phyloP scores from a whole-genome alignment of 2,113 vertebrate genomes.

The Cynopterus brachyotis region DNA sequence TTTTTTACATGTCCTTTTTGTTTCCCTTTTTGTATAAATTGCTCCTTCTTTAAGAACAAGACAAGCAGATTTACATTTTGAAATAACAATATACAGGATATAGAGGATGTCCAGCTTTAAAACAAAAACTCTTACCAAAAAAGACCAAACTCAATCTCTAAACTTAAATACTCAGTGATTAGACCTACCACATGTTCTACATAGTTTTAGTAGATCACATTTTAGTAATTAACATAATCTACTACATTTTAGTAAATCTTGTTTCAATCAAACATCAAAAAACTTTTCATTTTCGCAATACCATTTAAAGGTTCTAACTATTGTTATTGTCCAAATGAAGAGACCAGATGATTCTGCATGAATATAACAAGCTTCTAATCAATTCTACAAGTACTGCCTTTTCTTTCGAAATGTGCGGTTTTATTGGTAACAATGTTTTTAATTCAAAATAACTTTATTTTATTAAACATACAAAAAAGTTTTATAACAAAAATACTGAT shows the following conservation, averaged over 20 bases:
- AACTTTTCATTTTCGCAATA: constrained; percentile 5
- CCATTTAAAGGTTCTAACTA: background rate
- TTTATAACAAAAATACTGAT: background rate
- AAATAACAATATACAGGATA: constrained; percentile 24
- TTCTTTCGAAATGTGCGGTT: constrained; percentile 4
- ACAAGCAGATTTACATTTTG: constrained; percentile 18
- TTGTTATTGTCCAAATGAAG: background rate
- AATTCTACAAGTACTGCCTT: constrained; percentile 24
- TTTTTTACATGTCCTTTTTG: background rate
- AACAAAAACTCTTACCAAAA: background rate
- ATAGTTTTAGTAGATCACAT: background rate
- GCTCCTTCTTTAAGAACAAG: constrained; percentile 13
- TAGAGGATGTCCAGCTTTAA: background rate
- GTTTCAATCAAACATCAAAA: constrained; percentile 7
- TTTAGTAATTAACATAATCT: background rate
- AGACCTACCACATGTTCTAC: background rate
- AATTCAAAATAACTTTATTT: constrained; percentile 48
- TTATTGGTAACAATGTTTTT: constrained; percentile 35
- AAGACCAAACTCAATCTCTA: background rate
- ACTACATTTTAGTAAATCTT: constrained; percentile 28
- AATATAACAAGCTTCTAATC: background rate
- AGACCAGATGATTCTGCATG: background rate
- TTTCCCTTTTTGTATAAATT: constrained; percentile 4
- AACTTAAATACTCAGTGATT: background rate
- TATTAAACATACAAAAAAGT: background rate